A percentile compares a stretch with the other conserved stretches of the same genome.
These are phyloP conservation scores for Holcopasites calliopsidis DNA, from an alignment of 1,140 invertebrate species.

Conservation along the genomic window DNA sequence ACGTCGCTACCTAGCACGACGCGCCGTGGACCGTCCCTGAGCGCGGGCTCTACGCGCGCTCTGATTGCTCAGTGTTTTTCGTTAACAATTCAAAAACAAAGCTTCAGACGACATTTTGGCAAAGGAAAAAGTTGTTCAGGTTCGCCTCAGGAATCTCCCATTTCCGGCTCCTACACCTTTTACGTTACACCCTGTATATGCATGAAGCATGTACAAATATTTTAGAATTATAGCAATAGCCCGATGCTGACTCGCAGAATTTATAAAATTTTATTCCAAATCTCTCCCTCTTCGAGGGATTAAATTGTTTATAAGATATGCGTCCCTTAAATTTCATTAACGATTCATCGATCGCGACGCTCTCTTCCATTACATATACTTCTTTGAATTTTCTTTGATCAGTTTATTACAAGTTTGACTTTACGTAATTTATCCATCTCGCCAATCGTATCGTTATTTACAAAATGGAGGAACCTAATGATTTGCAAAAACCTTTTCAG, in stretches of 20 bases:
- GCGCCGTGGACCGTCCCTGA: too few relatives aligned
- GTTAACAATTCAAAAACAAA: too few relatives aligned
- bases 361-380: conserved; percentile 28
- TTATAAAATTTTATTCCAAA: conserved; percentile 53
- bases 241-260: conserved; percentile 42
- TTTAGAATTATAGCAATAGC: conserved; percentile 42
- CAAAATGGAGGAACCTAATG: conserved; percentile 33
- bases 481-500: conserved; percentile 43
- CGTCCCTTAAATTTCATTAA: conserved; percentile 45
- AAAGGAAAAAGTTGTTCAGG: too few relatives aligned
- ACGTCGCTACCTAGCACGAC: too few relatives aligned
- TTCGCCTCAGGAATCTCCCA: too few relatives aligned
- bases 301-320: conserved; percentile 42
- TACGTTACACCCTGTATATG: too few relatives aligned
- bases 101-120: too few relatives aligned
- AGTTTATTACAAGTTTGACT: conserved; percentile 37
- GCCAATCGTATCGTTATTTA: conserved; percentile 36
- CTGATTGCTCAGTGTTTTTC: conserved; percentile 37
- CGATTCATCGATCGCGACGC: conserved; percentile 40
- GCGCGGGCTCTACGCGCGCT: too few relatives aligned
- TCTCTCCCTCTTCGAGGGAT: conserved; percentile 37
- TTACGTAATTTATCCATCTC: conserved; percentile 37
- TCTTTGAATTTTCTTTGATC: conserved; percentile 45
- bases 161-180: too few relatives aligned
- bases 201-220: too few relatives aligned